Conservation (phyloP, 2,797 vertebrate species). For the Lepilemur ruficaudatus region DNA sequence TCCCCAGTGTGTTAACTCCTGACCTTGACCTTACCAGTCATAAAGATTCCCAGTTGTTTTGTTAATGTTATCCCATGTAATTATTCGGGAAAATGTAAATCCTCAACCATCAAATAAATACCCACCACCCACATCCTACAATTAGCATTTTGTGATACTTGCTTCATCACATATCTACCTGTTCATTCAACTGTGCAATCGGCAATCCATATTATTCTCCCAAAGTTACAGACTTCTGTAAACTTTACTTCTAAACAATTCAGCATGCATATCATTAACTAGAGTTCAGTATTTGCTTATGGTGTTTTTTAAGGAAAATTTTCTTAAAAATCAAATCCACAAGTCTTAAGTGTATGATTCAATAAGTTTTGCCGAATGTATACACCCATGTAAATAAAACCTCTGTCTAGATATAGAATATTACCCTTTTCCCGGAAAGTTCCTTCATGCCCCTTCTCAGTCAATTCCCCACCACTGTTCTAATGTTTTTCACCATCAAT, state of each 20-base stretch:
- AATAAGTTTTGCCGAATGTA: background rate
- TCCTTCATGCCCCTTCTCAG: background rate
- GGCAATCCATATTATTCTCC: background rate
- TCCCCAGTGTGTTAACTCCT: background rate
- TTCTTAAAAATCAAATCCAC: background rate
- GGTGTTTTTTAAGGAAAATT: background rate
- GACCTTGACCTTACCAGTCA: background rate
- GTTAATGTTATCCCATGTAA: background rate
- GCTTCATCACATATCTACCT: background rate
- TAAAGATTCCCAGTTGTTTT: background rate
- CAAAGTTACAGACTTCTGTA: background rate
- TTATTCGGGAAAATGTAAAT: slow-evolving; percentile 22
- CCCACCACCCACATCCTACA: background rate
- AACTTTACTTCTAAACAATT: background rate
- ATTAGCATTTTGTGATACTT: background rate
- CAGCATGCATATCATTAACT: background rate
- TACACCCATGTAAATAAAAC: background rate
- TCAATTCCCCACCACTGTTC: background rate
- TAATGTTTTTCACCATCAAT: background rate
- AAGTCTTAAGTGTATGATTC: background rate
- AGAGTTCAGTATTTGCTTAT: background rate
- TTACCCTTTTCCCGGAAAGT: background rate
- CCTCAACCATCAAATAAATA: background rate
- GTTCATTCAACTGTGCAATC: background rate
- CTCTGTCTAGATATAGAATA: background rate